Evolutionary conservation across 92 coral and sea anemone genomes (phyloP).

Genomic region (Porites divaricata): DNA sequence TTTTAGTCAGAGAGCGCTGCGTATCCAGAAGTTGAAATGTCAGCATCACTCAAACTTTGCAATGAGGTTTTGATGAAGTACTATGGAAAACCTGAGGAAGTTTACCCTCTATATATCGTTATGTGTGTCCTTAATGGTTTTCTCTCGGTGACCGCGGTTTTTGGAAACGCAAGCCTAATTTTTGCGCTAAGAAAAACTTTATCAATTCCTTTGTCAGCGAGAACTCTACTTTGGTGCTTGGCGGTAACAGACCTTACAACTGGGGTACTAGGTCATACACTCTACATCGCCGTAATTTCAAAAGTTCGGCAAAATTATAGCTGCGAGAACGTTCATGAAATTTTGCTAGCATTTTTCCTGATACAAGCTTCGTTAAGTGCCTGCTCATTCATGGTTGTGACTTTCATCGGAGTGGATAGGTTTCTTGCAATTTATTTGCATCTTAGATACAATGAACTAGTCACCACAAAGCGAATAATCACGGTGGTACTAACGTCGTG

Average conservation of each 20-base stretch:
- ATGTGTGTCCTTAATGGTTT: slow-evolving; percentile 12
- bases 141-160: slow-evolving; percentile 14
- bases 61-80: background rate
- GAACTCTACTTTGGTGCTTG: slow-evolving; percentile 14
- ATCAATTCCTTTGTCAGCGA: background rate
- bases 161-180: slow-evolving; percentile 17
- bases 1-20: too few relatives aligned
- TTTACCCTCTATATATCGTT: background rate
- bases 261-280: slow-evolving; percentile 17
- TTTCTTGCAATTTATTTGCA: slow-evolving; percentile 30
- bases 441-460: slow-evolving; percentile 22
- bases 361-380: background rate
- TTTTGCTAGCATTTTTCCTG: slow-evolving; percentile 7
- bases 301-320: slow-evolving; percentile 14
- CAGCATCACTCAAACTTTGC: slow-evolving; percentile 9
- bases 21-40: too few relatives aligned
- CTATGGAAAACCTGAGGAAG: slow-evolving; percentile 13
- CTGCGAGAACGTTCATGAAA: slow-evolving; percentile 14
- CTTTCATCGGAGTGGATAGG: slow-evolving; percentile 22
- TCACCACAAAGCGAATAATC: slow-evolving; percentile 18
- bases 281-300: slow-evolving; percentile 18
- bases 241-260: slow-evolving; percentile 9
- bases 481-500: background rate
- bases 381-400: background rate
- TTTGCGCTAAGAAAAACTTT: slow-evolving; percentile 20